Percentiles rank a stretch among this genome's conserved stretches.
Conservation (phyloP, 2,888 invertebrate species). For the Adineta ricciae region DNA sequence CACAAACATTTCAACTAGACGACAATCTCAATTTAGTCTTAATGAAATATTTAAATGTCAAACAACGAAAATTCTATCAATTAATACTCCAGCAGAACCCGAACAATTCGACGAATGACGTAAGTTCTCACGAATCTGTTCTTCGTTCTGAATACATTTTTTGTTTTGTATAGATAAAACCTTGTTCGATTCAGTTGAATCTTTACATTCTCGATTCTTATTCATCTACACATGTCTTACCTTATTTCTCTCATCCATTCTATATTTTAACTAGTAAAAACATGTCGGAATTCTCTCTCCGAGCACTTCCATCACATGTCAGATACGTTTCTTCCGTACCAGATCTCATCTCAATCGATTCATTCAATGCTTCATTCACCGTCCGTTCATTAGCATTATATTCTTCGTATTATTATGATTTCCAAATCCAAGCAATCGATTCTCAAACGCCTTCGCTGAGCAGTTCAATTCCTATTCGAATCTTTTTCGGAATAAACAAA, state of each 20-base stretch:
- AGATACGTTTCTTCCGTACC: background rate
- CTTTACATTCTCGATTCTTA: background rate
- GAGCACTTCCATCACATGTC: background rate
- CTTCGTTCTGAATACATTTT: too few relatives aligned
- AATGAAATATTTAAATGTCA: background rate
- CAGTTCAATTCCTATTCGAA: background rate
- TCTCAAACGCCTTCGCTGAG: background rate
- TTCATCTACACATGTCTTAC: background rate
- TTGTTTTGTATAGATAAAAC: background rate
- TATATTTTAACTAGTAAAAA: background rate
- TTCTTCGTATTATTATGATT: background rate
- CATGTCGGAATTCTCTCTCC: background rate
- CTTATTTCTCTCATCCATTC: background rate
- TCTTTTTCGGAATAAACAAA: background rate
- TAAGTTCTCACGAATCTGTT: too few relatives aligned
- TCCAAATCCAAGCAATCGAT: background rate
- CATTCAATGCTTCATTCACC: background rate
- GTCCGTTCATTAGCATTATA: background rate
- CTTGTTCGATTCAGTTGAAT: background rate
- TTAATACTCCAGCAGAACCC: background rate
- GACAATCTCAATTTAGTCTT: background rate
- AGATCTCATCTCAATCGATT: background rate
- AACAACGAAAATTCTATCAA: background rate
- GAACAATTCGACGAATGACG: background rate
- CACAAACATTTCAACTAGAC: background rate